Conservation (phyloP, 2,888 invertebrate genomes). For the Dione vanillae region DNA sequence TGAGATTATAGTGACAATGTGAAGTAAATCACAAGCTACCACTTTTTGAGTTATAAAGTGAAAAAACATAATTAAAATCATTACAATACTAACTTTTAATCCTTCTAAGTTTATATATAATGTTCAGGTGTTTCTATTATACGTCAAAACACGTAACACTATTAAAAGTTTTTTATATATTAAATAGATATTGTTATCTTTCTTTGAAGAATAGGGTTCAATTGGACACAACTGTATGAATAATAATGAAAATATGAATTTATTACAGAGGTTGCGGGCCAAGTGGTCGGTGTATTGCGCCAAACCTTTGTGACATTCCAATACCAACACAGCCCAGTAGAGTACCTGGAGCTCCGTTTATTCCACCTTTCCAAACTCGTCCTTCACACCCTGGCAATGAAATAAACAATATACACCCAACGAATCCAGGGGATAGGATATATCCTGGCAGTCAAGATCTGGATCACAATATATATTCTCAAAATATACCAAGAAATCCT, state of each 20-base stretch:
- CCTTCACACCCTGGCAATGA: slow-evolving; percentile 45
- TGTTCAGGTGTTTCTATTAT: no score
- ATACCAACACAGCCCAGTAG: slow-evolving; percentile 53
- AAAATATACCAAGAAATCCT: slow-evolving; percentile 34
- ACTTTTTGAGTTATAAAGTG: no score
- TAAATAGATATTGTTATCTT: no score
- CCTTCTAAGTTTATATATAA: no score
- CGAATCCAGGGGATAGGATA: slow-evolving; percentile 12
- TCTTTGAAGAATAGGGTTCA: no score
- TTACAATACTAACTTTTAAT: no score
- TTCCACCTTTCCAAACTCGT: slow-evolving; percentile 43
- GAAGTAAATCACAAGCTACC: no score
- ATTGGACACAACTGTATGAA: not conserved
- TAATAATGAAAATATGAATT: not conserved
- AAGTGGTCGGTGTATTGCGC: slow-evolving; percentile 63
- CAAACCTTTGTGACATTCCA: slow-evolving; percentile 68
- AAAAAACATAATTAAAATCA: no score
- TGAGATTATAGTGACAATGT: no score
- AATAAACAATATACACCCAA: slow-evolving; percentile 40
- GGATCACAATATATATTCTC: slow-evolving; percentile 24
- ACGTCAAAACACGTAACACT: no score
- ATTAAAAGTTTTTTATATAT: no score
- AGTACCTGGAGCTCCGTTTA: slow-evolving; percentile 32
- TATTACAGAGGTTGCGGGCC: slow-evolving; percentile 77
- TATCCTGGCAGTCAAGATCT: slow-evolving; percentile 32